These are phyloP conservation scores for Peromyscus attwateri DNA, from an alignment of 2,797 vertebrate species.

Conservation along the genomic window DNA sequence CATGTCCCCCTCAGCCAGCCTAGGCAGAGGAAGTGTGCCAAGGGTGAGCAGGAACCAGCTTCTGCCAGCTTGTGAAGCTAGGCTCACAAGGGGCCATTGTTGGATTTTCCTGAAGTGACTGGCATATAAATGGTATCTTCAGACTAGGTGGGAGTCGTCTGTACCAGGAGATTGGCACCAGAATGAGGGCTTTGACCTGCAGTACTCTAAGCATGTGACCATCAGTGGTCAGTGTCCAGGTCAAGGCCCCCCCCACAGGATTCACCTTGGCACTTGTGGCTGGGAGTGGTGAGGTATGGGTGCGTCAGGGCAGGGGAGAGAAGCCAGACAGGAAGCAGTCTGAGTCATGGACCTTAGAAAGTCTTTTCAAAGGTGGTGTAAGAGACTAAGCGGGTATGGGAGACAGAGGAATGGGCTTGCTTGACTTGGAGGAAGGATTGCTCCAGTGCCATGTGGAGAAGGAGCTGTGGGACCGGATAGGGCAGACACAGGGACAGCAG, in stretches of 20 bases:
- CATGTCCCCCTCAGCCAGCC: background rate
- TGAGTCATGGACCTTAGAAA: background rate
- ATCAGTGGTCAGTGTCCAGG: accelerated
- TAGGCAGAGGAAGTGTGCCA: background rate
- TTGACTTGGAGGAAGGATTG: no score
- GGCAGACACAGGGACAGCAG: background rate
- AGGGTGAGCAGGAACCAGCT: background rate
- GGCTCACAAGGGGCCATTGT: background rate
- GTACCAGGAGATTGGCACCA: background rate
- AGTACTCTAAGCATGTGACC: background rate
- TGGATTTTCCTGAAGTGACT: background rate
- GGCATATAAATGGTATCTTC: background rate
- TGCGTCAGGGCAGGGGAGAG: background rate
- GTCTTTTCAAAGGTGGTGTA: background rate
- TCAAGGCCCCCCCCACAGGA: accelerated
- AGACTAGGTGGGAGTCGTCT: accelerated
- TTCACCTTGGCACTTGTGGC: background rate
- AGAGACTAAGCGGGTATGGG: background rate
- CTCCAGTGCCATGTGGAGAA: background rate
- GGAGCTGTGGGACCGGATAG: background rate
- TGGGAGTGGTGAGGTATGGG: background rate
- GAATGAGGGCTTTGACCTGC: background rate
- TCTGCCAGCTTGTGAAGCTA: background rate
- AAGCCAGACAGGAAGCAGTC: background rate
- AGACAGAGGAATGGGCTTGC: background rate